Evolutionary conservation across 1,140 invertebrate genomes (phyloP).

Genomic region (Monochamus saltuarius): DNA sequence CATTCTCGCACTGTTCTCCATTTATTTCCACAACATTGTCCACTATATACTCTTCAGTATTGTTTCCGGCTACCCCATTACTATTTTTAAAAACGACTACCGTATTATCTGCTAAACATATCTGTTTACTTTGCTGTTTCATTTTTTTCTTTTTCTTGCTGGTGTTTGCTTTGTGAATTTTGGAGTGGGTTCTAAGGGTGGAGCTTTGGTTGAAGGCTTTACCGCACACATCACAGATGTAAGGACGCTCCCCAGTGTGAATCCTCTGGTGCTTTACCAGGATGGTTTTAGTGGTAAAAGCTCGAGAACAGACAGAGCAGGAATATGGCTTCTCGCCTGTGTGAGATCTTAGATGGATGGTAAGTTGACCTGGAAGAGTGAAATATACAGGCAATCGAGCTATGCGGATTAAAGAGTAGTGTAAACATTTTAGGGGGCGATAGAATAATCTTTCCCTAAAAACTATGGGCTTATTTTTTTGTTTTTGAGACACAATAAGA

Average conservation of each 20-base stretch:
- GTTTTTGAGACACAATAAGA: too few species aligned
- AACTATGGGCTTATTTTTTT: too few species aligned
- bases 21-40: neutral
- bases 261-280: constrained; percentile 58
- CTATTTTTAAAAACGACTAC: too few species aligned
- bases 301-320: constrained; percentile 56
- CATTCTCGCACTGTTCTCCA: constrained; percentile 3
- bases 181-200: constrained; percentile 49
- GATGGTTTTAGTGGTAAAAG: constrained; percentile 56
- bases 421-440: too few species aligned
- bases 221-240: constrained; percentile 55
- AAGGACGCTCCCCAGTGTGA: constrained; percentile 58
- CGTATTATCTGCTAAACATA: too few species aligned
- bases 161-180: constrained; percentile 49
- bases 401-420: too few species aligned
- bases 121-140: too few species aligned
- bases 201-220: constrained; percentile 54
- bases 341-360: constrained; percentile 63
- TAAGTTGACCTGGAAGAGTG: constrained; percentile 59
- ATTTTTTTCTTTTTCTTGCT: constrained; percentile 27
- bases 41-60: neutral
- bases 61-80: too few species aligned
- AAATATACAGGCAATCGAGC: constrained; percentile 59
- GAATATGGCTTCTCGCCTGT: constrained; percentile 54
- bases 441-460: too few species aligned